These are phyloP conservation scores for Lissocephala sabroskyi DNA, from an alignment of 2,888 invertebrate genomes.

Conservation along the genomic window DNA sequence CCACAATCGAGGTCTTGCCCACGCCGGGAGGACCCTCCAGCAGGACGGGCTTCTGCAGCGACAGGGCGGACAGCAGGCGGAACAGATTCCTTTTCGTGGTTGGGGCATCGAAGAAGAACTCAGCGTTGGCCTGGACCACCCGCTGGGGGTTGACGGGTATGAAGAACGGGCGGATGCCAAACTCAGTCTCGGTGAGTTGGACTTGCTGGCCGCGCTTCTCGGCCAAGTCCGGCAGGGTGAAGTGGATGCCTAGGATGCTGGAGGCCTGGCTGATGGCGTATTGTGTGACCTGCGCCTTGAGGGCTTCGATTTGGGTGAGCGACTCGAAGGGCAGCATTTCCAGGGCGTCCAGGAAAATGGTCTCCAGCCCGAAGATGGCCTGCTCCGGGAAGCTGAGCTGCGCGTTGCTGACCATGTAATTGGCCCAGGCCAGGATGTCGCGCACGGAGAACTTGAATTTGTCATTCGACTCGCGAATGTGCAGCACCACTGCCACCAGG, in stretches of 20 bases:
- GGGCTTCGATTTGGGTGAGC: conserved; percentile 72
- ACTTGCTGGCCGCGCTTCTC: conserved; percentile 67
- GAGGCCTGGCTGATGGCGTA: conserved; percentile 76
- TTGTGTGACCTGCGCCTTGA: conserved; percentile 74
- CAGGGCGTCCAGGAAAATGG: conserved; percentile 92
- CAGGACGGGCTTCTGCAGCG: conserved; percentile 92
- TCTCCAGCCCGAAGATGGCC: conserved; percentile 90
- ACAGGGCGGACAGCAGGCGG: conserved; percentile 89
- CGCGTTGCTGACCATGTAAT: conserved; percentile 80
- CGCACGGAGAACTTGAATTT: conserved; percentile 91
- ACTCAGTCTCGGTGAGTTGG: conserved; percentile 62
- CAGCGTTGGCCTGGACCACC: conserved; percentile 30
- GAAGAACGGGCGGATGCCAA: conserved; percentile 87
- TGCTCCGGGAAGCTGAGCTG: conserved; percentile 74
- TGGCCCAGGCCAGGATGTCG: conserved; percentile 93
- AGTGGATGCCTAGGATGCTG: conserved; percentile 70
- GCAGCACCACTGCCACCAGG: conserved; percentile 86
- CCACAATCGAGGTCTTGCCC: conserved; percentile 96
- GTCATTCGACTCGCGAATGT: conserved; percentile 83
- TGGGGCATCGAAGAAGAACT: conserved; percentile 83
- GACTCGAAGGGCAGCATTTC: conserved; percentile 85
- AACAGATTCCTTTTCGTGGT: conserved; percentile 87
- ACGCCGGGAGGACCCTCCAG: conserved; percentile 98
- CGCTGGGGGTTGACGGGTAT: conserved; percentile 63
- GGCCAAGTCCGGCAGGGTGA: conserved; percentile 67